Percentiles rank a stretch among this genome's conserved stretches.
Evolutionary conservation across 2,113 vertebrate genomes (phyloP).

Genomic region (Procavia capensis): DNA sequence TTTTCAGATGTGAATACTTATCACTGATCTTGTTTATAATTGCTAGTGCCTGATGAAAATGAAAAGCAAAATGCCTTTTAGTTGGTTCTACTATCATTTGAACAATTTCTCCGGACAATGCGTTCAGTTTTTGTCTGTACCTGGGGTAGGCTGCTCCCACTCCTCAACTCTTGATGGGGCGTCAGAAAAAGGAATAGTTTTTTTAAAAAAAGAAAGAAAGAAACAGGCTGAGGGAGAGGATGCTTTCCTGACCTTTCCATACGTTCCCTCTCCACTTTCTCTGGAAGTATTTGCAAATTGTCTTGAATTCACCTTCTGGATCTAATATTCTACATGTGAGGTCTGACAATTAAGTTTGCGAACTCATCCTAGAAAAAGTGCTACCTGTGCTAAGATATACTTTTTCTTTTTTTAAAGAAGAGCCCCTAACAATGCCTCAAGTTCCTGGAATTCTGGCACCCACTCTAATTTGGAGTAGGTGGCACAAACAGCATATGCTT

Average conservation of each 20-base stretch:
- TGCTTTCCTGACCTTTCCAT: accelerated
- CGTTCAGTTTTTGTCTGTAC: background rate
- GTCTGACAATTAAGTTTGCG: too few relatives aligned
- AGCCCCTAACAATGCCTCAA: too few relatives aligned
- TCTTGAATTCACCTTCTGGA: background rate
- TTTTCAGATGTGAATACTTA: background rate
- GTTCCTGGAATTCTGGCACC: too few relatives aligned
- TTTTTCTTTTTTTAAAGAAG: conserved; percentile 5
- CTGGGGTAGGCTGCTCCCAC: background rate
- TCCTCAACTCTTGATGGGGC: background rate
- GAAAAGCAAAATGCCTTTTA: background rate
- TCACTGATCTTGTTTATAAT: conserved; percentile 14
- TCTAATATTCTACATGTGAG: conserved; percentile 3
- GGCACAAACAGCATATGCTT: too few relatives aligned
- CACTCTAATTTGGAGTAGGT: too few relatives aligned
- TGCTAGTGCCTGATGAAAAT: background rate
- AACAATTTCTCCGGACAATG: background rate
- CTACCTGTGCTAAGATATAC: background rate
- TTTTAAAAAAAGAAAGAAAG: background rate
- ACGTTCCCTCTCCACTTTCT: background rate
- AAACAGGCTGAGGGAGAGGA: background rate
- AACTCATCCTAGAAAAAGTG: too few relatives aligned
- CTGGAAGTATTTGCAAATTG: background rate
- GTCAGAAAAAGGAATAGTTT: background rate
- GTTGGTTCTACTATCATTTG: conserved; percentile 13